Percentiles rank a stretch among this genome's conserved stretches.
phyloP scores from a whole-genome alignment of 2,888 invertebrate genomes.

The Brassicogethes aeneus region DNA sequence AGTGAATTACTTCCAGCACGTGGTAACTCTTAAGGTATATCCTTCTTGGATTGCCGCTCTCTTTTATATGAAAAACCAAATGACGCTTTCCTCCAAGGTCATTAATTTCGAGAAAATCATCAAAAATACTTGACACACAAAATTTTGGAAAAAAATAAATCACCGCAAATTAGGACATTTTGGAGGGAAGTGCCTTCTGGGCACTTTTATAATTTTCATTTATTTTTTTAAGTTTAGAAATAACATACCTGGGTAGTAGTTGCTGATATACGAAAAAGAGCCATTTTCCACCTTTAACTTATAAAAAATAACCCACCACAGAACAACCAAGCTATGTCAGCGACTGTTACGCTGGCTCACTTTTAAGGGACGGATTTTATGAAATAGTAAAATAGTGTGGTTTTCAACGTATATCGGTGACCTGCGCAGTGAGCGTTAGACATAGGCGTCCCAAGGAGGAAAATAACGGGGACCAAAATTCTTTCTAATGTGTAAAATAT shows the following conservation, averaged over 20 bases:
- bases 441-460: background rate
- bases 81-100: background rate
- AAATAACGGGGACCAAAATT: no score
- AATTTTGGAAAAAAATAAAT: no score
- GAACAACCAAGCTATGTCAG: background rate
- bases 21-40: no score
- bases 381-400: background rate
- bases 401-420: background rate
- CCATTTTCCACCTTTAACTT: constrained; percentile 10
- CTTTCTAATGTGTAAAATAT: no score
- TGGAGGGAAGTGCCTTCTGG: constrained; percentile 1
- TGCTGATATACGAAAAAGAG: constrained; percentile 13
- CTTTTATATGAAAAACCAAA: background rate
- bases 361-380: background rate
- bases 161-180: background rate
- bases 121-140: no score
- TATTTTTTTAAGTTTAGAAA: no score
- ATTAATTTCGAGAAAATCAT: background rate
- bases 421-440: background rate
- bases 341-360: constrained; percentile 1
- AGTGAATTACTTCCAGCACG: no score
- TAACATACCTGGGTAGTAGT: constrained; percentile 8
- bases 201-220: no score
- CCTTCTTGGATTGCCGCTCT: background rate
- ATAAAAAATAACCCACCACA: constrained; percentile 1